These are phyloP conservation scores for Capreolus pygargus DNA, from an alignment of 2,113 vertebrate species.

Conservation along the genomic window DNA sequence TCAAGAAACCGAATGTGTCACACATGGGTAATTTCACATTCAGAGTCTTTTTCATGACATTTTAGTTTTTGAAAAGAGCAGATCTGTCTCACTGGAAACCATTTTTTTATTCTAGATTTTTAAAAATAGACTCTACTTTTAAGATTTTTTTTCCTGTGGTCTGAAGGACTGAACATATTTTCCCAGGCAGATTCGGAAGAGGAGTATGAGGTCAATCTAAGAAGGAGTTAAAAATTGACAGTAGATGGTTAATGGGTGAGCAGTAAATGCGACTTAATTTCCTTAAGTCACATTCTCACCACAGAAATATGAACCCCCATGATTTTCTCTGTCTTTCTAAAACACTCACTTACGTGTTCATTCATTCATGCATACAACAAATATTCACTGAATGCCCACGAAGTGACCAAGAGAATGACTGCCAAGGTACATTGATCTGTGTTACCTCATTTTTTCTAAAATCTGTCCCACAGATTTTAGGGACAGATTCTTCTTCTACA, in stretches of 20 bases:
- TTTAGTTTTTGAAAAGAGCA: conserved; percentile 57
- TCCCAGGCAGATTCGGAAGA: background rate
- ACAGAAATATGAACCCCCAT: background rate
- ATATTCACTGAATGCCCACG: background rate
- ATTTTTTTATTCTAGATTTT: background rate
- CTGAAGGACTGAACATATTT: background rate
- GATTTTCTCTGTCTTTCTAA: background rate
- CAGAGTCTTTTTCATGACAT: conserved; percentile 45
- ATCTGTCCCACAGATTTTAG: background rate
- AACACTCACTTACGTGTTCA: background rate
- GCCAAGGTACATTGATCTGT: background rate
- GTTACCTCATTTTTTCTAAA: background rate
- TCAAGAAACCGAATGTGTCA: conserved; percentile 11
- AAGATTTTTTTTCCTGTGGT: background rate
- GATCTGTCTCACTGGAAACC: conserved; percentile 8
- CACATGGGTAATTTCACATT: conserved; percentile 13
- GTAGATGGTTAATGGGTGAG: background rate
- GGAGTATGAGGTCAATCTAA: background rate
- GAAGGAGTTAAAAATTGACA: background rate
- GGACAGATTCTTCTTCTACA: background rate
- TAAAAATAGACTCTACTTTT: conserved; percentile 25
- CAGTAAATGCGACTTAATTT: background rate
- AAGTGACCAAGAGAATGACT: background rate
- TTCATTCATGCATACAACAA: background rate
- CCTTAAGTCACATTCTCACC: background rate